These are phyloP conservation scores for Zaprionus taronus DNA, from an alignment of 1,140 invertebrate species.

Conservation along the genomic window DNA sequence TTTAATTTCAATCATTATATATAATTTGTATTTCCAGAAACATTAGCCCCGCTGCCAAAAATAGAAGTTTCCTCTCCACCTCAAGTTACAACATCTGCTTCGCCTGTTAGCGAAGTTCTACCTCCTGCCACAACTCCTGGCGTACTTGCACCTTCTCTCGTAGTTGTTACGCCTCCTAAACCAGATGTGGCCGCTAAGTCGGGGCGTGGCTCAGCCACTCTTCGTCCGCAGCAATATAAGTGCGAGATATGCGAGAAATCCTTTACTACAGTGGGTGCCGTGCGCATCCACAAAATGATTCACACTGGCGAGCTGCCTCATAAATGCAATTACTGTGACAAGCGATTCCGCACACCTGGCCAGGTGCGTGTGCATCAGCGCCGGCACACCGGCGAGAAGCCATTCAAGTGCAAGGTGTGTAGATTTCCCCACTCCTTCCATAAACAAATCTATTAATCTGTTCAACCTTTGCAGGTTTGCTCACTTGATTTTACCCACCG, in stretches of 20 bases:
- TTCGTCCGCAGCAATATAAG: slow-evolving; percentile 11
- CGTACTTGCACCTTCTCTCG: background rate
- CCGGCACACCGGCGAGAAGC: slow-evolving; percentile 94
- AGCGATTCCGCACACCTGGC: slow-evolving; percentile 75
- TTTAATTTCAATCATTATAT: too few relatives aligned
- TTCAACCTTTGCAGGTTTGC: slow-evolving; percentile 56
- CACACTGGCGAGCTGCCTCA: slow-evolving; percentile 77
- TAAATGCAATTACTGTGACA: slow-evolving; percentile 76
- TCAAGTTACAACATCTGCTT: background rate
- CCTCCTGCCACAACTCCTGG: background rate
- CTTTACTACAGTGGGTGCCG: slow-evolving; percentile 66
- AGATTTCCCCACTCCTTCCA: too few relatives aligned
- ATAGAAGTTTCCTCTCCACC: background rate
- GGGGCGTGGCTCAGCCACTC: background rate
- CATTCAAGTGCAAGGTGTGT: slow-evolving; percentile 91
- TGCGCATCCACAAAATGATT: slow-evolving; percentile 72
- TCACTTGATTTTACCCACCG: slow-evolving; percentile 76
- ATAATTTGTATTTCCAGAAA: slow-evolving; percentile 8
- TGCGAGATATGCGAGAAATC: slow-evolving; percentile 63
- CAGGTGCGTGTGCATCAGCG: slow-evolving; percentile 89
- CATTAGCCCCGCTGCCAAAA: too few relatives aligned
- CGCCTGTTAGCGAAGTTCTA: background rate
- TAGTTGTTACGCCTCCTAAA: background rate
- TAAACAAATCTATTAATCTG: background rate
- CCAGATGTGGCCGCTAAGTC: background rate